phyloP scores from a whole-genome alignment of 2,888 invertebrate genomes.

The Phrixothrix hirtus region DNA sequence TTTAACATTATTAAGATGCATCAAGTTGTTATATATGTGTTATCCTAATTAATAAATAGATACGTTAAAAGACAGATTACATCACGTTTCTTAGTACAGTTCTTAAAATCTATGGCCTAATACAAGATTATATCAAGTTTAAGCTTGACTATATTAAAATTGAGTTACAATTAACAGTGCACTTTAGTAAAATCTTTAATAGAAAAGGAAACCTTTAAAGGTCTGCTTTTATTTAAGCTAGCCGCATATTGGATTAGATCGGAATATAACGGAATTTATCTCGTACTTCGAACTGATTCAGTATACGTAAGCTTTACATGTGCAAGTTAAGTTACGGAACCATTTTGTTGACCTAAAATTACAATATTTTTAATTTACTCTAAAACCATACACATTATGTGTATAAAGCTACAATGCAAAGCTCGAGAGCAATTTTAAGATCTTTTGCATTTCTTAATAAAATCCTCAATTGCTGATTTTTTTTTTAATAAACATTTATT shows the following conservation, averaged over 20 bases:
- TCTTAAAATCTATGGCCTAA: slow-evolving; percentile 11
- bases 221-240: too few relatives aligned
- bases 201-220: too few relatives aligned
- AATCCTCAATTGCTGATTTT: neutral
- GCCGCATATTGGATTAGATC: too few relatives aligned
- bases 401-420: slow-evolving; percentile 29
- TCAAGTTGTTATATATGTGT: slow-evolving; percentile 9
- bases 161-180: slow-evolving; percentile 33
- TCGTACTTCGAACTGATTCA: too few relatives aligned
- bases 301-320: too few relatives aligned
- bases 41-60: slow-evolving; percentile 13
- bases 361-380: too few relatives aligned
- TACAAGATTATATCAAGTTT: neutral
- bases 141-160: slow-evolving; percentile 21
- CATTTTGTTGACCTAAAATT: too few relatives aligned
- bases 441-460: neutral
- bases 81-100: slow-evolving; percentile 14
- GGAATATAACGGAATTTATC: too few relatives aligned
- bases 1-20: slow-evolving; percentile 16
- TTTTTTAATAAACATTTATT: too few relatives aligned
- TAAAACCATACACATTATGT: too few relatives aligned
- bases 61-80: slow-evolving; percentile 19
- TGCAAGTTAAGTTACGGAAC: too few relatives aligned
- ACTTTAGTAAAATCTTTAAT: too few relatives aligned
- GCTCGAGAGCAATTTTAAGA: slow-evolving; percentile 18